These are phyloP conservation scores for Dioctria linearis DNA, from an alignment of 2,888 invertebrate species.

Conservation along the genomic window DNA sequence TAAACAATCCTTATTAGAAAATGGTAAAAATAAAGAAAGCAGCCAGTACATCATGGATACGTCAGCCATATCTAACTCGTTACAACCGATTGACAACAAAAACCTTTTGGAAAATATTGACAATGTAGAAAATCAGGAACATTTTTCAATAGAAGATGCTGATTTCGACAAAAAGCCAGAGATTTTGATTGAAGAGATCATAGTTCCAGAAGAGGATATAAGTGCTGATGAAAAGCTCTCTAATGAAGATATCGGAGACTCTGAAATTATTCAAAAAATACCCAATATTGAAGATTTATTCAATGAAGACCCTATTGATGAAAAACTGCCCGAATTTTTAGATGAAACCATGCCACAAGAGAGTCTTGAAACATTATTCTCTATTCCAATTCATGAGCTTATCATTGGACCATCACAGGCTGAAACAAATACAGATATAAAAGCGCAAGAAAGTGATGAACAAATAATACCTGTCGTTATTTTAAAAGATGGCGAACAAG, in stretches of 20 bases:
- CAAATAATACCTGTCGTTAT: slow-evolving; percentile 33
- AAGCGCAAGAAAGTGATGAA: not conserved
- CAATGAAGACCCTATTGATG: not conserved
- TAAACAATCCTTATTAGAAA: not conserved
- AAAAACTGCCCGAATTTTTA: not conserved
- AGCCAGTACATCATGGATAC: not conserved
- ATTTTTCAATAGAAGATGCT: too few species aligned
- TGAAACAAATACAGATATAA: not conserved
- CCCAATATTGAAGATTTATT: not conserved
- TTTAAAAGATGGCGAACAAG: not conserved
- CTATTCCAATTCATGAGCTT: slow-evolving; percentile 5
- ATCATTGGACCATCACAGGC: not conserved
- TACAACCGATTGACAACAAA: not conserved
- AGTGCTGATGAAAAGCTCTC: not conserved
- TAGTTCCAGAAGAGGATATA: not conserved
- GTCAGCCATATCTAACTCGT: not conserved
- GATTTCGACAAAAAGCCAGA: too few species aligned
- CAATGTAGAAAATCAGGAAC: not conserved
- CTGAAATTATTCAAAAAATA: not conserved
- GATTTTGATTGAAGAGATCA: too few species aligned
- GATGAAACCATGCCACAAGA: not conserved
- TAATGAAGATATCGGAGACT: too few species aligned
- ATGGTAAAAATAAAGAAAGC: not conserved
- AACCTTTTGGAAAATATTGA: not conserved
- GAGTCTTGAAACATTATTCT: not conserved